phyloP scores from a whole-genome alignment of 1,140 invertebrate genomes.

The Aporrectodea caliginosa region DNA sequence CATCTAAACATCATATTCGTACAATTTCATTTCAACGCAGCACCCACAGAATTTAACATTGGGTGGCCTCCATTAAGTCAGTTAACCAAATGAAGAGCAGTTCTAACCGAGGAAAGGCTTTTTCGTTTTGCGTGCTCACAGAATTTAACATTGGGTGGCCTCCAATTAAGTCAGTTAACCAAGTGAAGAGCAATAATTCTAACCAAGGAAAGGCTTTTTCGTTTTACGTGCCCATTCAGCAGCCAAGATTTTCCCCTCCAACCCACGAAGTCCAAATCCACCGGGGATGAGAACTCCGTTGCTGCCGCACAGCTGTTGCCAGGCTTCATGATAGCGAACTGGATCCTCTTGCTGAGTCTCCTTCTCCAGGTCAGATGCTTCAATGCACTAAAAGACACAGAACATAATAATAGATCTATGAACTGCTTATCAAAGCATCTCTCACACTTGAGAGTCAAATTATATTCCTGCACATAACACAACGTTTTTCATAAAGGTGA shows the following conservation, averaged over 20 bases:
- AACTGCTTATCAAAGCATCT: too few species aligned
- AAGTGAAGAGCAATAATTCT: too few species aligned
- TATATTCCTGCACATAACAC: too few species aligned
- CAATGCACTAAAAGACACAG: conserved; percentile 70
- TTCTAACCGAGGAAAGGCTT: conserved; percentile 79
- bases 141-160: conserved; percentile 4
- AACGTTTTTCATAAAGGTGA: too few species aligned
- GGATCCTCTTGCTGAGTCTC: conserved; percentile 69
- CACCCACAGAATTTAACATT: conserved; percentile 21
- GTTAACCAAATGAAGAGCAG: too few species aligned
- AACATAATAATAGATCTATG: not conserved
- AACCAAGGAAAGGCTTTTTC: conserved; percentile 80
- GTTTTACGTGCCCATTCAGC: conserved; percentile 87
- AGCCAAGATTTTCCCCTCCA: conserved; percentile 93
- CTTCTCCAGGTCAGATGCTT: conserved; percentile 82
- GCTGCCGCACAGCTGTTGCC: conserved; percentile 82
- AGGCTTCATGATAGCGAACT: conserved; percentile 85
- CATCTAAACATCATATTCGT: conserved; percentile 11
- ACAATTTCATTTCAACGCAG: conserved; percentile 3
- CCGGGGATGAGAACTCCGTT: conserved; percentile 94
- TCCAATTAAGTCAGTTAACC: not conserved
- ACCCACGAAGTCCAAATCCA: conserved; percentile 91
- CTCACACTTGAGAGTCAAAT: too few species aligned
- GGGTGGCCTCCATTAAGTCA: not conserved
- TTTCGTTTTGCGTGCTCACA: conserved; percentile 64